phyloP scores from a whole-genome alignment of 2,888 invertebrate species.

The Drosophila longiperda region DNA sequence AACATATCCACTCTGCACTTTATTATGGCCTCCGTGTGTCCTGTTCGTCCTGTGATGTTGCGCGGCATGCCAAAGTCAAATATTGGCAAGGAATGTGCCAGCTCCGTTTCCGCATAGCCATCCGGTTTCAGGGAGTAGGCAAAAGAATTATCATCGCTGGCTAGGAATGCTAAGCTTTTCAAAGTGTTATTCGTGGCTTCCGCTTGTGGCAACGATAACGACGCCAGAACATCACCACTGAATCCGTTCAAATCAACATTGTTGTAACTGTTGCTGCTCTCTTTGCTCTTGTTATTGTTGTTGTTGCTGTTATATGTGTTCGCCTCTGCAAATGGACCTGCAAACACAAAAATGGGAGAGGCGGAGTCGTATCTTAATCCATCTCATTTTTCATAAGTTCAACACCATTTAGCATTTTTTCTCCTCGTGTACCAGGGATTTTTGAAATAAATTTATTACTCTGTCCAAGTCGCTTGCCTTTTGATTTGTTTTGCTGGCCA shows the following conservation, averaged over 20 bases:
- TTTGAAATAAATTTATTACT: constrained; percentile 64
- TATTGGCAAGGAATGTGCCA: constrained; percentile 85
- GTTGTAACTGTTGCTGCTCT: constrained; percentile 25
- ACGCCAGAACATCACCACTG: constrained; percentile 38
- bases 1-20: constrained; percentile 95
- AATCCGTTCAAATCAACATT: constrained; percentile 42
- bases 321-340: constrained; percentile 57
- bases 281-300: constrained; percentile 26
- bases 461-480: constrained; percentile 16
- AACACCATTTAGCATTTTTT: constrained; percentile 27
- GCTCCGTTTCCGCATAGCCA: constrained; percentile 53
- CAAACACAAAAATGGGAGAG: constrained; percentile 11
- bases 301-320: constrained; percentile 22
- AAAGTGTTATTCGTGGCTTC: constrained; percentile 78
- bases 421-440: constrained; percentile 10
- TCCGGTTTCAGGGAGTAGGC: constrained; percentile 26
- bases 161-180: constrained; percentile 79
- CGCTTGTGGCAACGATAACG: constrained; percentile 56
- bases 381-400: constrained; percentile 31
- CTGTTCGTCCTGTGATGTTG: constrained; percentile 94
- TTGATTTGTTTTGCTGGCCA: constrained; percentile 40
- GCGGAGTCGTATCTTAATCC: not conserved
- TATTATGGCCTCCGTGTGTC: constrained; percentile 92
- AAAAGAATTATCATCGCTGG: constrained; percentile 45
- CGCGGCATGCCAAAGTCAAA: constrained; percentile 94